Base-by-base conservation (phyloP, 53 echinoderm and acorn worm species). In the Crossaster papposus region DNA sequence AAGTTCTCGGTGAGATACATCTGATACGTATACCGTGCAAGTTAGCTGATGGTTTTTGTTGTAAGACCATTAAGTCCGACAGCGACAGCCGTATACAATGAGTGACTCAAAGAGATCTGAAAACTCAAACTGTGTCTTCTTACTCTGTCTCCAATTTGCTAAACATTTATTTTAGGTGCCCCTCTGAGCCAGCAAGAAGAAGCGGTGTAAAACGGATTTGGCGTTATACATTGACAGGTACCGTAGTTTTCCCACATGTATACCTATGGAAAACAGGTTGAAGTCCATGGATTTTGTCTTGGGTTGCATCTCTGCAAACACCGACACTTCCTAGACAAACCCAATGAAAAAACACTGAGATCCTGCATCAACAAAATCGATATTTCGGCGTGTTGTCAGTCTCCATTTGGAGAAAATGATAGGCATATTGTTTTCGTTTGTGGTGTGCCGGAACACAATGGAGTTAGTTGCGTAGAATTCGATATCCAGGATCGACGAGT, bases 361-460 rank as follows among this genome's bases (percentile, higher is more conserved):
- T 76, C 28, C 37, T 13, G 34, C 17, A 72, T 50, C 77, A 20
- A 4, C 22, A 55, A 87, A 87, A 87, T 87, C 87, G 52, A 87
- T 87, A 77, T 26, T 38, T 63, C 77, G n/a, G 77, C 64, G 55
- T 87, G 87, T 87, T 87, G 76, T 33, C 75, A 38, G 77, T 23
- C 24, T 62, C 82, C 34, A 80, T 36, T 64, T 35, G 28, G 28
- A 63, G 75, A 58, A 87, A 54, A 76, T 29, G 58, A 64, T 77
- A 55, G 23, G 77, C 74, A 30, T 87, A 24, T 63, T 58, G 77
- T 75, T 62, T 77, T 64, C 37, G 24, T 58, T 34, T 30, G 37
- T 73, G 53, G 2, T 85, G 30, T 34, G 29, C 77, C 0, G 62
- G 87, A 5, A 77, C 14, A 87, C 63, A 87, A 63, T 87, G 58